Evolutionary conservation across 1,140 invertebrate genomes (phyloP), one percentile per base, ranked within the genome.

Genomic region (Drosophila leontia): DNA sequence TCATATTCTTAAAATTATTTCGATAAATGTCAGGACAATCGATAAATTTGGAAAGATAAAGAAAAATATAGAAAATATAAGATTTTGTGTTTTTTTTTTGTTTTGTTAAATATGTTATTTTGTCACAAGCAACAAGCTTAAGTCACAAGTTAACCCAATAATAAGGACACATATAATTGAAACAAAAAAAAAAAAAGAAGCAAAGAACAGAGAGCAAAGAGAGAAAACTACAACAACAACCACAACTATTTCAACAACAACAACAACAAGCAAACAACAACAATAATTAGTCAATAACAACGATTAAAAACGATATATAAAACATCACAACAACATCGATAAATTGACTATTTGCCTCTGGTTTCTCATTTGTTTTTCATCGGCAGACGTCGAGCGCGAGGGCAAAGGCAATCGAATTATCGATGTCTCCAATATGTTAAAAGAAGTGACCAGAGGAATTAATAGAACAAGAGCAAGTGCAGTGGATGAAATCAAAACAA

Each of bases 281-380:
- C n/a, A 12, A 34, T 23, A 15, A 19, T 35, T 19, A n/a, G 15
- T 34, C 11, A 29, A n/a, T 9, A 37, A 56, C 15, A 53, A n/a
- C 15, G 15, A 29, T 32, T 6, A 11, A 11, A 3, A 32, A 11
- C 29, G 26, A 51, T 51, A 34, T 17, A 34, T 29, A 50, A 19
- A 50, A 8, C 12, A 56, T 9, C 7, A 58, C 68, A 64, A 59
- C 13, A 34, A 64, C 42, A 71, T 37, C 69, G 65, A 71, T 70
- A 48, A 56, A 58, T 48, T 71, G 35, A 70, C 35, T 29, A 70
- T n/a, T 71, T 44, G 69, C 51, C 67, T 44, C 39, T 68, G 64
- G 64, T 48, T 65, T 67, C 59, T 67, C 42, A 70, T 70, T 70
- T 70, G 65, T 70, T 70, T 56, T 70, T 70, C 64, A 71, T 70